Evolutionary conservation across 2,113 vertebrate genomes (phyloP), one percentile per base, ranked within the genome.

Genomic region (Peromyscus maniculatus): DNA sequence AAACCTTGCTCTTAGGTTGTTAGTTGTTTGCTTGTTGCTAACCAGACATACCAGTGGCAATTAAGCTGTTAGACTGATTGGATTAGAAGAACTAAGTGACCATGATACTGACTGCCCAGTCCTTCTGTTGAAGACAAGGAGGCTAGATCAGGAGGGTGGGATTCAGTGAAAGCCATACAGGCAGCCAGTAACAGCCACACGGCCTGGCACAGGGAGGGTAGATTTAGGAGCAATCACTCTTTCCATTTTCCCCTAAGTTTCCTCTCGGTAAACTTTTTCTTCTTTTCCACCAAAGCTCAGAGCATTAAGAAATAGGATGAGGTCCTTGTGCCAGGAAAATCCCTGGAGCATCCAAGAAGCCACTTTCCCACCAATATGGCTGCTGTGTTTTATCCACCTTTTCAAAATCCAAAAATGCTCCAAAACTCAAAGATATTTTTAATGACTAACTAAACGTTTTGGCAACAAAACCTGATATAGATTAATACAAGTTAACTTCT

Each of bases 361-460:
- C 8, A 55, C 24, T 82, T n/a, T 64, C 52, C 83, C 55, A 69
- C 49, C 55, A 21, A 0, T 19, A 5, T 59, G 13, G 7, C 21
- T 62, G 52, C 3, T 4, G 28, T 43, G 24, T 69, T 46, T 92
- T 87, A 36, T 36, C 46, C 46, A 59, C 36, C 13, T n/a, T 64
- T 75, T 59, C 13, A 74, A 92, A 93, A 84, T 91, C 21, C 33
- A 46, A 84, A 84, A 78, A 49, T 57, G 62, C 3, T 88, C 90
- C 82, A 4, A 86, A 84, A 89, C 15, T 8, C 36, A 62, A 62
- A 74, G 5, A 64, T 86, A 52, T 10, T 75, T 87, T 83, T 66
- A 66, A 39, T 84, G 55, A 91, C 49, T 83, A 64, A 79, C 62
- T 87, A 43, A 92, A 93, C 12, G 66, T n/a, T 77, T 93, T 91